Evolutionary conservation across 2,888 invertebrate genomes (phyloP), one percentile per base, ranked within the genome.

Genomic region (Zootermopsis nevadensis): DNA sequence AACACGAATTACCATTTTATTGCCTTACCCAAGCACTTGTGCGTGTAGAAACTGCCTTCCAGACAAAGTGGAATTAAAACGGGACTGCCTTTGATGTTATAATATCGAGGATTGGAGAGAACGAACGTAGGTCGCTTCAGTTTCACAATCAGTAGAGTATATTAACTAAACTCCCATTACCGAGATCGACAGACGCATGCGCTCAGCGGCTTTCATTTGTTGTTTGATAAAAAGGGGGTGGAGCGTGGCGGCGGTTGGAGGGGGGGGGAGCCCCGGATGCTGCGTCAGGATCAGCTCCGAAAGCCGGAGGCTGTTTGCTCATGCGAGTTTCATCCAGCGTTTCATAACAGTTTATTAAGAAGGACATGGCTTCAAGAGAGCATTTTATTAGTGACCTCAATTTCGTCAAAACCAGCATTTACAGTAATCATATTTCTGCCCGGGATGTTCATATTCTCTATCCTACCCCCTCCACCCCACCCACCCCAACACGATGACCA

Each of bases 1-100:
- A 93, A 93, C 93, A 93, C 90, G 90, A 91, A 93, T 93, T 93
- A 93, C 91, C 93, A 93, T 93, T 93, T 93, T 93, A 93, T 93
- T 93, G 93, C 90, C 90, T 87, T 87, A 86, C 86, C 86, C 83
- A 86, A 86, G 87, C 86, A 86, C 85, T 86, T 85, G 85, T 85
- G 86, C 86, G 83, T 85, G 84, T 86, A 86, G 86, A 84, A 86
- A 86, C 86, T 87, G 87, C 90, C 90, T 90, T 89, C 89, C 89
- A 90, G 91, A 90, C 91, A 91, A 91, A 91, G 90, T 91, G 90
- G 91, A 91, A 91, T 91, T 91, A 91, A 91, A 91, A 91, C 89
- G 89, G 89, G 89, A 89, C 90, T 89, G 88, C 87, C 91, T 91
- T 91, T 91, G 91, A 91, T 91, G 87, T 87, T 86, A 85, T 85